phyloP scores from a whole-genome alignment of 2,888 invertebrate species.

The Leptinotarsa peninsularis region DNA sequence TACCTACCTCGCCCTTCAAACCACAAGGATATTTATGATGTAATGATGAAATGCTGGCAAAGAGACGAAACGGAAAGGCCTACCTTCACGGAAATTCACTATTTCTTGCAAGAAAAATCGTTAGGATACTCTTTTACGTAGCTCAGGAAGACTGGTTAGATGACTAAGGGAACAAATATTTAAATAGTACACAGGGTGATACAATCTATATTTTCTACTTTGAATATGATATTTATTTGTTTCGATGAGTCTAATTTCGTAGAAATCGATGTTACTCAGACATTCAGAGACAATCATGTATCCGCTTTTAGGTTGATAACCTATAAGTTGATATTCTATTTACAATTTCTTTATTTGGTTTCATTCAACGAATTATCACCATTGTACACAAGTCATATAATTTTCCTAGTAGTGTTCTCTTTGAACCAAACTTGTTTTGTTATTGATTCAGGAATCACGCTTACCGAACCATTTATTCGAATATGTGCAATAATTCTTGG shows the following conservation, averaged over 20 bases:
- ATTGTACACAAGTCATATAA: constrained; percentile 15
- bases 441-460: constrained; percentile 19
- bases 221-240: constrained; percentile 36
- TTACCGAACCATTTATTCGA: constrained; percentile 4
- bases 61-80: constrained; percentile 81
- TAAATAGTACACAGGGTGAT: constrained; percentile 67
- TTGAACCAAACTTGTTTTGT: constrained; percentile 16
- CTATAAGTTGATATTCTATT: constrained; percentile 16
- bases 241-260: constrained; percentile 21
- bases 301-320: constrained; percentile 18
- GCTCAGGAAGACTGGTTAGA: constrained; percentile 62
- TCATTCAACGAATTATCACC: constrained; percentile 21
- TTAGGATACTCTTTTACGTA: constrained; percentile 72
- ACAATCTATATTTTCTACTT: constrained; percentile 52
- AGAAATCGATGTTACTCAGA: constrained; percentile 20
- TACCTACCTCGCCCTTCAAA: constrained; percentile 74
- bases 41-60: constrained; percentile 89
- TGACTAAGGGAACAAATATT: constrained; percentile 62
- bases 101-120: constrained; percentile 82
- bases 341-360: constrained; percentile 14
- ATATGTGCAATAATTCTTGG: not conserved
- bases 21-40: constrained; percentile 81
- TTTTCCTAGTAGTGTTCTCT: constrained; percentile 13
- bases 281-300: constrained; percentile 23
- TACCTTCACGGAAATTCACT: constrained; percentile 83